phyloP scores from a whole-genome alignment of 2,888 invertebrate species.

The Oxyteleia sp. region DNA sequence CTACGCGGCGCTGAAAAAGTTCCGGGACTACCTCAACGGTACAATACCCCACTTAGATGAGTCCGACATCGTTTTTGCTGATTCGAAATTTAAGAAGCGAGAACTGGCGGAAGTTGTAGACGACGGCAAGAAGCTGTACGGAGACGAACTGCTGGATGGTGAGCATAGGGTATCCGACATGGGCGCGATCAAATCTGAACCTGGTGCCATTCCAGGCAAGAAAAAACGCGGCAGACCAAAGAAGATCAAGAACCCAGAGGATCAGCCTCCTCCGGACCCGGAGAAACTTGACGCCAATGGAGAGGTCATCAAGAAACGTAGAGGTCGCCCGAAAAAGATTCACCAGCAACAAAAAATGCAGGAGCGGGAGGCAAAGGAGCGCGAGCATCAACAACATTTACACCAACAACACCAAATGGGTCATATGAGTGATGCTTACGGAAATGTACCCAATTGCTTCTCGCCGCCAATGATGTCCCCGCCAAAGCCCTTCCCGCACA shows the following conservation, averaged over 20 bases:
- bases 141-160: conserved; percentile 82
- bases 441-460: conserved; percentile 80
- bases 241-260: conserved; percentile 93
- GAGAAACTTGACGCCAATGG: conserved; percentile 87
- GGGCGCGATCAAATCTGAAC: conserved; percentile 82
- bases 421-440: conserved; percentile 81
- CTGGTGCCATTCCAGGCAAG: conserved; percentile 90
- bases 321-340: conserved; percentile 96
- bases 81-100: conserved; percentile 90
- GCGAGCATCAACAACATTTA: conserved; percentile 81
- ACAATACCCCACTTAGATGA: conserved; percentile 94
- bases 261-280: conserved; percentile 88
- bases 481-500: conserved; percentile 85
- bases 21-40: conserved; percentile 97
- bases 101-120: conserved; percentile 82
- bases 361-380: conserved; percentile 83
- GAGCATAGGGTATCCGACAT: conserved; percentile 84
- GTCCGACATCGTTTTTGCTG: conserved; percentile 94
- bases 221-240: conserved; percentile 97
- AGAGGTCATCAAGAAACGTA: conserved; percentile 94
- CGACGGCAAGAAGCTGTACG: conserved; percentile 82
- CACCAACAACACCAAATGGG: conserved; percentile 77
- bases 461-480: conserved; percentile 86
- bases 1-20: conserved; percentile 97
- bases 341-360: conserved; percentile 87